Base-by-base conservation (phyloP, 1,140 invertebrate genomes). In the Psilanteris sp. region DNA sequence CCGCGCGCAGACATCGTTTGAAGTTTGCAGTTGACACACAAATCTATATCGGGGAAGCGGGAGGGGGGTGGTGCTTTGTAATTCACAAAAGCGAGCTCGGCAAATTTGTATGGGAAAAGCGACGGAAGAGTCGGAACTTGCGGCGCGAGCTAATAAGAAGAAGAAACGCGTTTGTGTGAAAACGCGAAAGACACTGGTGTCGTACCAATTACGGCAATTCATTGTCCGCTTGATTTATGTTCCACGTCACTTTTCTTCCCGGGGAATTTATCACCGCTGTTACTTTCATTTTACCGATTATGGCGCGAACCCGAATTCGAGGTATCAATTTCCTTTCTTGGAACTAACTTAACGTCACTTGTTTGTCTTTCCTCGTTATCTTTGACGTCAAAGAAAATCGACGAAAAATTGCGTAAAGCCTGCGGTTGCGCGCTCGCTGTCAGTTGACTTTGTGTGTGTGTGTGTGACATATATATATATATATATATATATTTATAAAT, bases 21-120 rank as follows among this genome's bases (percentile, higher is more conserved):
- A 37, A 37, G 34, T 37, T 37, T 36, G 11, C 8, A 52, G 52
- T 59, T 52, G 66, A 46, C 66, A 52, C 46, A 54, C 22, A 61
- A 71, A 61, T 52, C 54, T 54, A 44, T 71, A 54, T 71, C 15
- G 31, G 9, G 16, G 41, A 4, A 7, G n/a, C n/a, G n/a, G n/a
- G n/a, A n/a, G n/a, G n/a, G n/a, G n/a, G n/a, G n/a, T n/a, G 34
- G 14, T 36, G 20, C 18, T 52, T 59, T 54, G 29, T 44, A 48
- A 67, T 55, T 64, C 59, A 64, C 36, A 20, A 27, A 36, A 54
- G 43, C 41, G 16, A n/a, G 10, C 41, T 18, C 11, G n/a, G 26
- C 18, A 34, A 59, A 70, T 59, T 71, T 62, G 67, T 54, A 71
- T 62, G 67, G 67, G 46, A 59, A 70, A 39, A 61, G 31, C 41